phyloP scores from a whole-genome alignment of 2,888 invertebrate species.

The Petrolisthes cinctipes region DNA sequence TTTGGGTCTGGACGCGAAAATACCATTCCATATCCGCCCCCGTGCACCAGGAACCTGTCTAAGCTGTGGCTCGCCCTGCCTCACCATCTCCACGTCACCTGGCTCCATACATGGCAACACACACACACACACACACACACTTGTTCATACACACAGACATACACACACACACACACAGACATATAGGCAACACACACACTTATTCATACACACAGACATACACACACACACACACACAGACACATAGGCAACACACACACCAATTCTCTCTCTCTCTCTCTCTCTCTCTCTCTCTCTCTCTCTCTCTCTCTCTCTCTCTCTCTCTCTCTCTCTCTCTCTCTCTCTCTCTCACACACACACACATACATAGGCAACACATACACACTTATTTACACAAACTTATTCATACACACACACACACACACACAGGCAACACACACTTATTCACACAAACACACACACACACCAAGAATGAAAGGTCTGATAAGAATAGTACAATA shows the following conservation, averaged over 20 bases:
- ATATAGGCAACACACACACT: background rate
- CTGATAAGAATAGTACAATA: no score
- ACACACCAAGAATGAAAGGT: background rate
- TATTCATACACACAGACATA: background rate
- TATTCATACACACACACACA: slow-evolving; percentile 7
- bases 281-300: slow-evolving; percentile 14
- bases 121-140: background rate
- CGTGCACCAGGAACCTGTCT: slow-evolving; percentile 38
- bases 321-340: slow-evolving; percentile 13
- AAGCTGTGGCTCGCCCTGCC: background rate
- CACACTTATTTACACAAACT: no score
- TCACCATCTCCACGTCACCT: background rate
- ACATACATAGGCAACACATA: no score
- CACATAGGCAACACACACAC: background rate
- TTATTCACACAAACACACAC: background rate
- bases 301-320: slow-evolving; percentile 11
- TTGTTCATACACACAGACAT: background rate
- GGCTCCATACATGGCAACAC: background rate
- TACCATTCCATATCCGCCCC: slow-evolving; percentile 56
- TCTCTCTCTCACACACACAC: background rate
- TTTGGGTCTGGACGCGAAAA: slow-evolving; percentile 47
- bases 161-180: no score
- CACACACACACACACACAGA: no score
- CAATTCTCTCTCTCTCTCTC: background rate
- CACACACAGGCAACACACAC: background rate